These are phyloP conservation scores for Sarcophaga subvicina DNA, from an alignment of 2,888 invertebrate species.

Conservation along the genomic window DNA sequence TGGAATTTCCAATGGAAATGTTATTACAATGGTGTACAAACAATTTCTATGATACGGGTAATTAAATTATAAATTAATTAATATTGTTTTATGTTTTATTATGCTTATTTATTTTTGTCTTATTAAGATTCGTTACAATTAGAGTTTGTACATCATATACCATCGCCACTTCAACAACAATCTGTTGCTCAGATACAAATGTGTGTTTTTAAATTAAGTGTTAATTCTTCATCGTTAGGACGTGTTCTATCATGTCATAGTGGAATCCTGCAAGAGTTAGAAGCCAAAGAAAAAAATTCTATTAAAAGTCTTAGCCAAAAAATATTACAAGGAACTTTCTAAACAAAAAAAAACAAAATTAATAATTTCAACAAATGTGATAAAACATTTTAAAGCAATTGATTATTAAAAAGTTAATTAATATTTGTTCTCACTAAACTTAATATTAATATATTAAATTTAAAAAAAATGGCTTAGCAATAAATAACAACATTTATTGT, in stretches of 20 bases:
- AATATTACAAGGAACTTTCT: constrained; percentile 64
- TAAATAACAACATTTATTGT: background rate
- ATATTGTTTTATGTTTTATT: constrained; percentile 21
- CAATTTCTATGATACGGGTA: constrained; percentile 77
- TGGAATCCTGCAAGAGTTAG: constrained; percentile 73
- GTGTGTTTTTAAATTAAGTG: constrained; percentile 72
- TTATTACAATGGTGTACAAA: constrained; percentile 76
- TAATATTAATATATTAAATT: background rate
- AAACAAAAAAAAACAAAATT: background rate
- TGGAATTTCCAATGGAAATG: constrained; percentile 77
- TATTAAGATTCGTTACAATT: constrained; percentile 72
- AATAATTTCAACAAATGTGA: background rate
- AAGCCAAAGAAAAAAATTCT: constrained; percentile 69
- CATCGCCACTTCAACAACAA: constrained; percentile 63
- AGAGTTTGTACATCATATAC: constrained; percentile 68
- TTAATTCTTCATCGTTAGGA: constrained; percentile 72
- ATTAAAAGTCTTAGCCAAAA: constrained; percentile 58
- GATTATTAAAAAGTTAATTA: background rate
- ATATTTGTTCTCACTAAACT: constrained; percentile 19
- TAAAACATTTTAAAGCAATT: background rate
- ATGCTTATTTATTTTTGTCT: constrained; percentile 35
- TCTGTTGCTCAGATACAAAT: constrained; percentile 59
- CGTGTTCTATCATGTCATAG: constrained; percentile 72
- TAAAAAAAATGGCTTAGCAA: background rate
- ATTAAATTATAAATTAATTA: constrained; percentile 27